These are phyloP conservation scores for Cebidichthys violaceus DNA, from an alignment of 2,113 vertebrate species.

Conservation along the genomic window DNA sequence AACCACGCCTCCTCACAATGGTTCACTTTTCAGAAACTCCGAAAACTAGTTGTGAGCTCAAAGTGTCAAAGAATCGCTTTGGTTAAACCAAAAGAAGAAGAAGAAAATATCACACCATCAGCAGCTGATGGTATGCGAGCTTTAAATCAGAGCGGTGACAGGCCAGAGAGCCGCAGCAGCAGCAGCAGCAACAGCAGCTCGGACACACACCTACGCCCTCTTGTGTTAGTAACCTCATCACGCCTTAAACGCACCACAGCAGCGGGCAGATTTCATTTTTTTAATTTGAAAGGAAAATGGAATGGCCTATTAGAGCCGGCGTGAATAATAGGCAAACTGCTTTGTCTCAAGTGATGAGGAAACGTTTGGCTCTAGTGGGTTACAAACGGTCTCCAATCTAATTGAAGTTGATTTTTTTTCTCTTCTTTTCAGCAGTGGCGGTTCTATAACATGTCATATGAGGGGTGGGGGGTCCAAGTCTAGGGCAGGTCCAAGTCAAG, in stretches of 20 bases:
- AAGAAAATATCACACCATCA: neutral
- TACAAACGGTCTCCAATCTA: too few species aligned
- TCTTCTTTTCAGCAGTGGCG: too few species aligned
- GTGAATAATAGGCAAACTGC: neutral
- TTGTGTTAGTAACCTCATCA: slow-evolving; percentile 68
- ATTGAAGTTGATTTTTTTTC: too few species aligned
- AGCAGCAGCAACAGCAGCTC: neutral
- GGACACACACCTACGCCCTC: slow-evolving; percentile 78
- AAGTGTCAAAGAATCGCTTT: neutral
- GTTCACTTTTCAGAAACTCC: neutral
- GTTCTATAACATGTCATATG: too few species aligned
- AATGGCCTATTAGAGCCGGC: neutral
- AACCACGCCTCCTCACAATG: neutral
- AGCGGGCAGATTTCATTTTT: neutral
- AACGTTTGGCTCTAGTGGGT: neutral
- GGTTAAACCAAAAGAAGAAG: neutral
- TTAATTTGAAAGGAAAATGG: neutral
- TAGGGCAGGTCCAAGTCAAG: too few species aligned
- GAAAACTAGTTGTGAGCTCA: neutral
- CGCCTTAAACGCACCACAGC: slow-evolving; percentile 18
- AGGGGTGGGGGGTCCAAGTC: too few species aligned
- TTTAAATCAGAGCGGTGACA: slow-evolving; percentile 27
- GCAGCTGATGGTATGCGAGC: neutral
- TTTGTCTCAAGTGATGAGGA: neutral
- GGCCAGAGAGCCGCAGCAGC: neutral